phyloP scores from a whole-genome alignment of 2,888 invertebrate genomes.

The Drosophila neonasuta region DNA sequence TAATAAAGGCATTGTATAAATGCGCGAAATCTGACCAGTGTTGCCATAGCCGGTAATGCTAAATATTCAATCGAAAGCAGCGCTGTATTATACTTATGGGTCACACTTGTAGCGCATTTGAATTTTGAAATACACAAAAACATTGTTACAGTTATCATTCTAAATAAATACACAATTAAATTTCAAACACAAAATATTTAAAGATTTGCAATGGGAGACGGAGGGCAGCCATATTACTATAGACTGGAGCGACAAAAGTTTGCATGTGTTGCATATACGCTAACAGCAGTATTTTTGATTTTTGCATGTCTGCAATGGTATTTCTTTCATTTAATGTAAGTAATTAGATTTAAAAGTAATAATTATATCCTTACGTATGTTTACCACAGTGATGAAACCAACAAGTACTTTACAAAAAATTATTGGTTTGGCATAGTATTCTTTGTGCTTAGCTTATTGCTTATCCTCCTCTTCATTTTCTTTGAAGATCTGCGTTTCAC shows the following conservation, averaged over 20 bases:
- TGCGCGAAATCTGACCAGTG: conserved; percentile 46
- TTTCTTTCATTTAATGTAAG: conserved; percentile 44
- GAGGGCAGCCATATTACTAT: conserved; percentile 3
- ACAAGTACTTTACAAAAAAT: conserved; percentile 26
- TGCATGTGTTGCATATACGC: conserved; percentile 24
- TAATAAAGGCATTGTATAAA: conserved; percentile 21
- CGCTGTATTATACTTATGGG: conserved; percentile 25
- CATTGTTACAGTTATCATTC: conserved; percentile 1
- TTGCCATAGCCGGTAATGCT: background rate
- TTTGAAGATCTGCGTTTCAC: conserved; percentile 55
- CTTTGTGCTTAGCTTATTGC: conserved; percentile 39
- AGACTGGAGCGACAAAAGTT: conserved; percentile 33
- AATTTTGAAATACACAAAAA: conserved; percentile 1
- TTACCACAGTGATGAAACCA: conserved; percentile 10
- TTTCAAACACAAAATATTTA: background rate
- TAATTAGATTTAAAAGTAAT: background rate
- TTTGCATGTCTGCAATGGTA: conserved; percentile 42
- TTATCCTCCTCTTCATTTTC: conserved; percentile 50
- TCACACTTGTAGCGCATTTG: conserved; percentile 26
- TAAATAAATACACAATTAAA: background rate
- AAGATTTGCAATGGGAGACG: conserved; percentile 19
- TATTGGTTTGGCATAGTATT: conserved; percentile 46
- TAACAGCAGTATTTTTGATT: conserved; percentile 23
- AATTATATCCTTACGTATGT: too few species aligned
- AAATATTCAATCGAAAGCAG: background rate